A percentile compares a stretch with the other conserved stretches of the same genome.
These are phyloP conservation scores for Micromesistius poutassou DNA, from an alignment of 2,797 vertebrate species.

Conservation along the genomic window DNA sequence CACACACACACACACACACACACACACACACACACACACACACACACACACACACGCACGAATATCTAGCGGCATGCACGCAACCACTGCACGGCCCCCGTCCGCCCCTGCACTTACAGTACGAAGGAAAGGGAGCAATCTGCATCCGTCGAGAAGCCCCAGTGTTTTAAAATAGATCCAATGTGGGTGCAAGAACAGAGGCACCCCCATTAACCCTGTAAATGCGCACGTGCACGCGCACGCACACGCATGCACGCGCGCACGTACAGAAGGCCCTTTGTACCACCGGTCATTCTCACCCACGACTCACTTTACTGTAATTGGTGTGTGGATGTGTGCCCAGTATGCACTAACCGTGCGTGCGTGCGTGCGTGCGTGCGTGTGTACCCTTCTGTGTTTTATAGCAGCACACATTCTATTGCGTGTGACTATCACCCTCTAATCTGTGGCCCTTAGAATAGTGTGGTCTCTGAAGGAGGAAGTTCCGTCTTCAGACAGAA, in stretches of 20 bases:
- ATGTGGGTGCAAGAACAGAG: conserved; percentile 46
- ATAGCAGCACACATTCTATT: conserved; percentile 8
- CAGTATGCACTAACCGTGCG: conserved; percentile 6
- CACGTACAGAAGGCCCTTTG: conserved; percentile 7
- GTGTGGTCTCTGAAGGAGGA: conserved; percentile 24
- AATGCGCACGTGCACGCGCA: not conserved
- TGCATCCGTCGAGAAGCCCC: conserved; percentile 59
- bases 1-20: conserved; percentile 38
- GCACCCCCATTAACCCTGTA: not conserved
- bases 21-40: conserved; percentile 14
- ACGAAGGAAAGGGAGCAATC: conserved; percentile 61
- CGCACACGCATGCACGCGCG: conserved; percentile 19
- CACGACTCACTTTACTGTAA: conserved; percentile 47
- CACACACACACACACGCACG: not conserved
- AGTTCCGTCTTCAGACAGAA: conserved; percentile 39
- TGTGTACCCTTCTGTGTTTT: conserved; percentile 15
- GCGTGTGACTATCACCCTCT: conserved; percentile 31
- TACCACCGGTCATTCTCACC: conserved; percentile 52
- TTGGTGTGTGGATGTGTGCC: conserved; percentile 34
- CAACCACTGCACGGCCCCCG: conserved; percentile 4
- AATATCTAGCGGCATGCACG: conserved; percentile 7
- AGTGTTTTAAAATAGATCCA: conserved; percentile 62
- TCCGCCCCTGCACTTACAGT: conserved; percentile 33
- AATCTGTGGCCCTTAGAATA: conserved; percentile 28
- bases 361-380: conserved; percentile 14